These are phyloP conservation scores for Umimayanthus chanpuru DNA, from an alignment of 92 coral and sea anemone genomes.

Conservation along the genomic window DNA sequence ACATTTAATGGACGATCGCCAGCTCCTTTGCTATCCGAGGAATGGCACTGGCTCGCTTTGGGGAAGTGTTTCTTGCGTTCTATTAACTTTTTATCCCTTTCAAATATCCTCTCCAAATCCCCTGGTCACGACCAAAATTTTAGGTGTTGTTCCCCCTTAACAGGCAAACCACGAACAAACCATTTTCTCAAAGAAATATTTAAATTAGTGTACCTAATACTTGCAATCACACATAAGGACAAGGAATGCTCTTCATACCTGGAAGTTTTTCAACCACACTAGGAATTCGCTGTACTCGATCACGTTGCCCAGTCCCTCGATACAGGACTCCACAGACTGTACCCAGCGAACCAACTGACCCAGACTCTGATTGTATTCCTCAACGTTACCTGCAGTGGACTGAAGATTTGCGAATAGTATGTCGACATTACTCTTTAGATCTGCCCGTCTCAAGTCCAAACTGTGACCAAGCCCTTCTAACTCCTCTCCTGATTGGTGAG, in stretches of 20 bases:
- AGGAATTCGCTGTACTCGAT: slow-evolving; percentile 65
- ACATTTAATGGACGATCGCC: too few species aligned
- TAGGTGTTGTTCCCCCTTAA: too few species aligned
- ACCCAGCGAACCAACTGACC: slow-evolving; percentile 58
- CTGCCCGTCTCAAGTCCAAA: slow-evolving; percentile 61
- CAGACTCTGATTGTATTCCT: slow-evolving; percentile 63
- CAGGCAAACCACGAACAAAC: too few species aligned
- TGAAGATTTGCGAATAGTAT: slow-evolving; percentile 56
- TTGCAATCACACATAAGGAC: too few species aligned
- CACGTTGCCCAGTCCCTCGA: slow-evolving; percentile 58
- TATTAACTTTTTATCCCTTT: too few species aligned
- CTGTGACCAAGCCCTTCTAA: slow-evolving; percentile 32
- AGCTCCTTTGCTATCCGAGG: too few species aligned
- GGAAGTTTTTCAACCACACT: slow-evolving; percentile 61
- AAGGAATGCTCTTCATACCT: slow-evolving; percentile 51
- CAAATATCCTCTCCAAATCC: too few species aligned
- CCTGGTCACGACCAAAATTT: too few species aligned
- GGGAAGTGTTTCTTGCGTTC: too few species aligned
- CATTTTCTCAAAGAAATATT: too few species aligned
- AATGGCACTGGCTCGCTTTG: too few species aligned
- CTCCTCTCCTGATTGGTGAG: slow-evolving; percentile 52
- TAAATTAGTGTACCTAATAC: too few species aligned
- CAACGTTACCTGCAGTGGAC: slow-evolving; percentile 61
- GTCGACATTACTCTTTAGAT: slow-evolving; percentile 54
- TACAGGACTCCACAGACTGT: slow-evolving; percentile 50